Conservation (phyloP, 2,888 invertebrate species). For the Eupithecia abbreviata region DNA sequence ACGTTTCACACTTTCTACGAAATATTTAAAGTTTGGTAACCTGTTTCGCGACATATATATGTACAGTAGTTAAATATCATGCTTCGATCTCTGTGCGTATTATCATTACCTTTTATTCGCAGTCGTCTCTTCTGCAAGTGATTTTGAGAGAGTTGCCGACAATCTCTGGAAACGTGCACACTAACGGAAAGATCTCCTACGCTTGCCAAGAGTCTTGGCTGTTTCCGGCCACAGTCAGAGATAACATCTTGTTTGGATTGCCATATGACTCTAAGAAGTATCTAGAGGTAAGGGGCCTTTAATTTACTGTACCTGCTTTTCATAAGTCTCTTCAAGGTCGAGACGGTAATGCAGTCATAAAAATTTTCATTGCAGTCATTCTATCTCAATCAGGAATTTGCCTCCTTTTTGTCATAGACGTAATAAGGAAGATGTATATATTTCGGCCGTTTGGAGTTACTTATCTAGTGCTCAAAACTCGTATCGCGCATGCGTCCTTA, state of each 20-base stretch:
- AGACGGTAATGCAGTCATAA: background rate
- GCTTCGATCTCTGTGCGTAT: background rate
- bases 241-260: constrained; percentile 92
- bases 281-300: constrained; percentile 70
- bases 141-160: constrained; percentile 88
- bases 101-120: constrained; percentile 43
- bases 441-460: background rate
- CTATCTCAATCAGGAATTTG: background rate
- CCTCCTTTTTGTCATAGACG: background rate
- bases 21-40: too few relatives aligned
- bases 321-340: background rate
- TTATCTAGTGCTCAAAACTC: too few relatives aligned
- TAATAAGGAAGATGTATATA: background rate
- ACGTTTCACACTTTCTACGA: too few relatives aligned
- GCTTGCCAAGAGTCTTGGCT: constrained; percentile 94
- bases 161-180: constrained; percentile 81
- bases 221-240: constrained; percentile 88
- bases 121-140: constrained; percentile 86
- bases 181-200: constrained; percentile 88
- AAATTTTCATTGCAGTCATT: background rate
- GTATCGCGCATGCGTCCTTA: too few relatives aligned
- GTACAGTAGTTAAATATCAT: background rate
- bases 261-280: constrained; percentile 86
- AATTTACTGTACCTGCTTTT: background rate
- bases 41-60: background rate